Evolutionary conservation across 2,113 vertebrate genomes (phyloP).

Genomic region (Coptodon rendalli): DNA sequence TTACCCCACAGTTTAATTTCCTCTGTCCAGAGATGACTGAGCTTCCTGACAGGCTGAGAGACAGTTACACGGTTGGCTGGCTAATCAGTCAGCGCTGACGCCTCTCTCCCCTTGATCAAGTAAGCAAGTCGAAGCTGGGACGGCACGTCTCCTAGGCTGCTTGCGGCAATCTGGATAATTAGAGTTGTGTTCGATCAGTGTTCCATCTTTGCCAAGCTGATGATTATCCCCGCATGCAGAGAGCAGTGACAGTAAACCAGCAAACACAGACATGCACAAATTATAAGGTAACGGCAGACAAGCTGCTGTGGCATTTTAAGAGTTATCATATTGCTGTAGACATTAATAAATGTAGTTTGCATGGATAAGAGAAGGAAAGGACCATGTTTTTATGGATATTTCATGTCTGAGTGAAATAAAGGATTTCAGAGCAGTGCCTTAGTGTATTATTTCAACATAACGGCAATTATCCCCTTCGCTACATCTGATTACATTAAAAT

Average conservation of each 20-base stretch:
- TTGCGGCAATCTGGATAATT: slow-evolving; percentile 39
- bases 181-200: slow-evolving; percentile 34
- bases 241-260: neutral
- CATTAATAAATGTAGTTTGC: neutral
- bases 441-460: neutral
- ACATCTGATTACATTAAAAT: neutral
- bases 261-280: neutral
- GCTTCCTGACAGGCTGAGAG: neutral
- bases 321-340: neutral
- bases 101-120: neutral
- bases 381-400: neutral
- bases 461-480: neutral
- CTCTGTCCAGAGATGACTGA: neutral
- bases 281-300: neutral
- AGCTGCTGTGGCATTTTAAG: neutral
- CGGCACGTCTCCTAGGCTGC: neutral
- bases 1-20: neutral
- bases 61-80: neutral
- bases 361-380: neutral
- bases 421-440: neutral
- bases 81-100: neutral
- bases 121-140: neutral
- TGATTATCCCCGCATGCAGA: neutral
- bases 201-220: slow-evolving; percentile 6
- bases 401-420: neutral